These are phyloP conservation scores for Dryocosmus kuriphilus DNA, from an alignment of 2,888 invertebrate species.

Conservation along the genomic window DNA sequence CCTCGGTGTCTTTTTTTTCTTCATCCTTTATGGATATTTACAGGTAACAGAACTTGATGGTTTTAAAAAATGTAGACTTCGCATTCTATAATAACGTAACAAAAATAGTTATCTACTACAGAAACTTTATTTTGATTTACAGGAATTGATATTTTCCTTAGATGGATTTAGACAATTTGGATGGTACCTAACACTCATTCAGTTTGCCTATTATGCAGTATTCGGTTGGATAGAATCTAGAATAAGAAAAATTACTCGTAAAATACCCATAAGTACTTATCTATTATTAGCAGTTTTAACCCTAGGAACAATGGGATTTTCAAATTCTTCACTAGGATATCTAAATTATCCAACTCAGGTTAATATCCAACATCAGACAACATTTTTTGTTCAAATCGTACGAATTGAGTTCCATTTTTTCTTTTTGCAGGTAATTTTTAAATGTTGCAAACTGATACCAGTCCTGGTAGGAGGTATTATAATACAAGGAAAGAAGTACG, in stretches of 20 bases:
- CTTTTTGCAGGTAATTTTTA: slow-evolving; percentile 88
- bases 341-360: slow-evolving; percentile 96
- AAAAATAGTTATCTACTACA: neutral
- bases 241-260: slow-evolving; percentile 81
- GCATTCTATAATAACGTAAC: neutral
- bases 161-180: slow-evolving; percentile 93
- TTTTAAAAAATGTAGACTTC: neutral
- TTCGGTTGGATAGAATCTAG: slow-evolving; percentile 89
- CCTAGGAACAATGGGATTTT: slow-evolving; percentile 96
- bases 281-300: slow-evolving; percentile 90
- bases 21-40: slow-evolving; percentile 93
- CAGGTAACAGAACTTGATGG: slow-evolving; percentile 77
- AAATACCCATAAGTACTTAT: slow-evolving; percentile 91
- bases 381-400: neutral
- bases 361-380: slow-evolving; percentile 17
- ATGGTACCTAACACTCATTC: slow-evolving; percentile 94
- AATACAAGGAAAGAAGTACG: slow-evolving; percentile 93
- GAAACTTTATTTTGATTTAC: slow-evolving; percentile 55
- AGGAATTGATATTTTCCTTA: slow-evolving; percentile 94
- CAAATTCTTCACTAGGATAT: slow-evolving; percentile 95
- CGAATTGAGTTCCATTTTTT: neutral
- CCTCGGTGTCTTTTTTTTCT: slow-evolving; percentile 90
- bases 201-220: slow-evolving; percentile 91
- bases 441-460: slow-evolving; percentile 97
- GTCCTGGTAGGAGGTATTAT: slow-evolving; percentile 96